Base-by-base conservation (phyloP, 1,140 invertebrate genomes). In the Drosophila bocki region DNA sequence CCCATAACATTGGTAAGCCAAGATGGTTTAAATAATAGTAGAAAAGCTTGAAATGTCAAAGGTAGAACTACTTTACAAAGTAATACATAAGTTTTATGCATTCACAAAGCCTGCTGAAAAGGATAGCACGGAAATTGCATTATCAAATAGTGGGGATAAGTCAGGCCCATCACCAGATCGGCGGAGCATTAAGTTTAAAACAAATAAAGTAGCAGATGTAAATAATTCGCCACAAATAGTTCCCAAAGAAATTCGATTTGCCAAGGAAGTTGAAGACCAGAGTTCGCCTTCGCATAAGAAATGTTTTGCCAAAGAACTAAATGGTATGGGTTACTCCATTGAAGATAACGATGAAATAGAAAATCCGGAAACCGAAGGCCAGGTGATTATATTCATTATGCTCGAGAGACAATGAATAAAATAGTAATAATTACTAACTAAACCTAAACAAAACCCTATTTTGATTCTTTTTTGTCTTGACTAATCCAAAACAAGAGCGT, bases 141-240 rank as follows among this genome's bases (percentile, higher is more conserved):
- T 57, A 45, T 45, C 42, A 47, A 79, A 71, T 70, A 61, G 48
- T 47, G 56, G 22, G 45, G 68, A 80, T 65, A 88, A 67, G 17
- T 47, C 53, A 5, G 64, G 19, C 11, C 22, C 50, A 15, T 26
- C 39, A n/a, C 64, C 47, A 41, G 82, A 83, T 78, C 61, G 59
- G 45, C 44, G 47, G 26, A 61, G 50, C 62, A 78, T 78, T 75
- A 88, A 70, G 68, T 59, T 69, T 54, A 90, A 90, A 70, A 76
- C 85, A 42, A 88, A 88, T 72, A 88, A 85, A 67, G 85, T 88
- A 68, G 61, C 78, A 56, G 81, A 88, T 79, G 64, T 85, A 51
- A 72, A 62, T 79, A 39, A 41, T 26, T 50, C 79, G 59, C 54
- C 58, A 42, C 60, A 48, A 48, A 39, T 8, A 78, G 48, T 54